These are phyloP conservation scores for Drosophila colorata DNA, from an alignment of 2,888 invertebrate species.

Conservation along the genomic window DNA sequence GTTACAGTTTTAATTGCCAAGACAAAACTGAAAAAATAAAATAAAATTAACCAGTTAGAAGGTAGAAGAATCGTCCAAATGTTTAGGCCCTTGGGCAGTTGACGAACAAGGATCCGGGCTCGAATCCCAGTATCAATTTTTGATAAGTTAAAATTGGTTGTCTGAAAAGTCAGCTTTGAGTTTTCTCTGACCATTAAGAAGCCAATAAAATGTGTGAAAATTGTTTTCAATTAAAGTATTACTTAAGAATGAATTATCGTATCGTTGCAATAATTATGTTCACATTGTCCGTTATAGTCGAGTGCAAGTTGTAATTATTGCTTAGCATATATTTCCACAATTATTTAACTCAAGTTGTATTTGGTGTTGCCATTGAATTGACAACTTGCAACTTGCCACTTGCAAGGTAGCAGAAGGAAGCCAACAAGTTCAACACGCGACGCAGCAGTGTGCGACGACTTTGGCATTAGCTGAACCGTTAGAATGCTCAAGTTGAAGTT, in stretches of 20 bases:
- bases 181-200: too few species aligned
- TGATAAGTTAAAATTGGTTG: neutral
- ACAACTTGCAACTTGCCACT: conserved; percentile 6
- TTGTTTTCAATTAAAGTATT: conserved; percentile 5
- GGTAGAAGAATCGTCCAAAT: too few species aligned
- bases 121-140: neutral
- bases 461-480: conserved; percentile 53
- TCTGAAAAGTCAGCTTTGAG: neutral
- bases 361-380: conserved; percentile 65
- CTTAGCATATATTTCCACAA: conserved; percentile 21
- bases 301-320: conserved; percentile 38
- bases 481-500: conserved; percentile 57
- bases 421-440: conserved; percentile 13
- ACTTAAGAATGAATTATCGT: conserved; percentile 2
- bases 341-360: conserved; percentile 30
- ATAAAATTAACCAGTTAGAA: too few species aligned
- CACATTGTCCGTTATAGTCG: conserved; percentile 30
- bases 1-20: conserved; percentile 36
- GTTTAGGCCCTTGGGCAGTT: too few species aligned
- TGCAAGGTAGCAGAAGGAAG: conserved; percentile 12
- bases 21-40: neutral
- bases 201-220: conserved; percentile 9
- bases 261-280: conserved; percentile 16
- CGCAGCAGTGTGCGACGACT: conserved; percentile 37
- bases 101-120: too few species aligned